A percentile compares a stretch with the other conserved stretches of the same genome.
Conservation (phyloP, 2,113 vertebrate species). For the Tenrec ecaudatus region DNA sequence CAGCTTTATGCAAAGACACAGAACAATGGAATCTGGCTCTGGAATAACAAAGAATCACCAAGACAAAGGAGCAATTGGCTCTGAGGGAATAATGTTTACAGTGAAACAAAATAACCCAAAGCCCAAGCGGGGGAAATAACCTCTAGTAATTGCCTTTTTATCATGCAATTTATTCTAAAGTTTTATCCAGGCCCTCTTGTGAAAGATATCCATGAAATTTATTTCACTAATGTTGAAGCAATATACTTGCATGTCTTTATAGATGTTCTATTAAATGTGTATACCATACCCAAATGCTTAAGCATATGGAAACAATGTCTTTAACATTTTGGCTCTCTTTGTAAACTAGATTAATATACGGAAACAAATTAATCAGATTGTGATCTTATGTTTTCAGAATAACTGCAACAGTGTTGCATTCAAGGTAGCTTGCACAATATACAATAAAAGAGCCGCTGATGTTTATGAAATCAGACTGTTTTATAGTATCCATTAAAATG, state of each 20-base stretch:
- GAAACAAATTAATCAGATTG: slow-evolving; percentile 31
- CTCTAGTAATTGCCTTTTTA: slow-evolving; percentile 49
- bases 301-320: slow-evolving; percentile 21
- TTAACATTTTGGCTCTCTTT: slow-evolving; percentile 10
- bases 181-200: background rate
- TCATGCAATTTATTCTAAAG: slow-evolving; percentile 43
- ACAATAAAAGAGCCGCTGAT: slow-evolving; percentile 19
- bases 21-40: slow-evolving; percentile 58
- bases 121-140: slow-evolving; percentile 1
- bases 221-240: background rate
- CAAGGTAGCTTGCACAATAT: background rate
- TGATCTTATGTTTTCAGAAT: background rate
- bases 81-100: slow-evolving; percentile 43
- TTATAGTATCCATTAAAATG: slow-evolving; percentile 16
- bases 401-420: slow-evolving; percentile 28
- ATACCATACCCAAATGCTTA: background rate
- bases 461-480: background rate
- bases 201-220: slow-evolving; percentile 20
- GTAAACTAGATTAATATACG: background rate
- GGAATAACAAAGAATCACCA: slow-evolving; percentile 53
- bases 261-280: background rate
- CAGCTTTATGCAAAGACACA: slow-evolving; percentile 17
- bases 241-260: background rate
- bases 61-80: slow-evolving; percentile 64
- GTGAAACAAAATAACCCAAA: background rate